Evolutionary conservation across 2,888 invertebrate species (phyloP), one percentile per base, ranked within the genome.

Genomic region (Endotricha flammealis): DNA sequence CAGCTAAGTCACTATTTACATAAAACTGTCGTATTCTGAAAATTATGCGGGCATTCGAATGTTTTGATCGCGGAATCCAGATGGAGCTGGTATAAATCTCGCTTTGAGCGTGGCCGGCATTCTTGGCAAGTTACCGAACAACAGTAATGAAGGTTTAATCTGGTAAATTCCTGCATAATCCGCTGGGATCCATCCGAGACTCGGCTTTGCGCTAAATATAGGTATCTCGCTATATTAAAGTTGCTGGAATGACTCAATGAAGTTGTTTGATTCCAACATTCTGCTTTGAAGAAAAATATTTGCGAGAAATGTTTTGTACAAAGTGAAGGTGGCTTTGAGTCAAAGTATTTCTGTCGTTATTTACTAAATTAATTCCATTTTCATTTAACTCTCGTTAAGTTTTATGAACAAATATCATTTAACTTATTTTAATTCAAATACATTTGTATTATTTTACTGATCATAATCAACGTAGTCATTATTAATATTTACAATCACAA

Each of bases 111-210:
- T 59, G 53, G 42, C 49, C 46, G 50, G 64, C 62, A 71, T 76
- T 72, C 72, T 65, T 66, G 67, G 63, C 67, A 69, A 75, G 70
- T 72, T 68, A 65, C 68, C 63, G 71, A 72, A 75, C 70, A 73
- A 66, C 70, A 70, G 77, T 76, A 77, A 78, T 74, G 77, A 78
- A 73, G 73, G 67, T 65, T 75, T 75, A 78, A 77, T 77, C 75
- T 65, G 60, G 51, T 52, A 53, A 67, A 74, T 73, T 69, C 72
- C 67, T 57, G 64, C 57, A 65, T 72, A 75, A 69, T 71, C 72
- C 65, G 49, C 37, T 30, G 53, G 57, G 64, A 65, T 62, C 51
- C 44, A 48, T 49, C 48, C 44, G 50, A 59, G 57, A 45, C 58
- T 68, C 53, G 58, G 64, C 59, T 61, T 57, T 51, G 50, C 58